Conservation (phyloP, 2,113 vertebrate species). For the Emydura subglobosa region DNA sequence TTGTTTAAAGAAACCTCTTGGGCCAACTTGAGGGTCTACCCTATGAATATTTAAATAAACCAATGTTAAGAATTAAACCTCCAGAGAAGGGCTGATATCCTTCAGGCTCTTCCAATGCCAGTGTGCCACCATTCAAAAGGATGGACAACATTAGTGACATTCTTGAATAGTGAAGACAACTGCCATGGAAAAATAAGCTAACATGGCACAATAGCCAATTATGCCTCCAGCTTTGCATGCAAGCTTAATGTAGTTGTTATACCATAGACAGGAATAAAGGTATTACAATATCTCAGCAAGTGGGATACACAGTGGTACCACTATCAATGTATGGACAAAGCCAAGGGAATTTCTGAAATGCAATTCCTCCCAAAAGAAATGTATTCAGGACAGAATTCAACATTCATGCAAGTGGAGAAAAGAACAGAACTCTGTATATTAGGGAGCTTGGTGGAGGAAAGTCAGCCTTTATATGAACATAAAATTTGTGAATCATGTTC, state of each 20-base stretch:
- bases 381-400: not conserved
- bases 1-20: not conserved
- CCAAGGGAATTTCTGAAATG: not conserved
- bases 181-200: not conserved
- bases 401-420: not conserved
- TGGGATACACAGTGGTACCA: not conserved
- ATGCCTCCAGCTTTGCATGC: not conserved
- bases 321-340: not conserved
- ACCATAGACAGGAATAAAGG: not conserved
- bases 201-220: not conserved
- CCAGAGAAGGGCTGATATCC: not conserved
- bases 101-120: not conserved
- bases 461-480: not conserved
- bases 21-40: not conserved
- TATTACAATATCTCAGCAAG: not conserved
- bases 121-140: not conserved
- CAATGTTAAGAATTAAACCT: not conserved
- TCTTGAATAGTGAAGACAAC: not conserved
- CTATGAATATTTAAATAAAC: not conserved
- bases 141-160: not conserved
- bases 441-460: slow-evolving; percentile 18
- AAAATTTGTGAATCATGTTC: slow-evolving; percentile 3
- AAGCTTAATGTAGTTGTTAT: not conserved
- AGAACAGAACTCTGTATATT: not conserved
- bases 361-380: slow-evolving; percentile 15